These are phyloP conservation scores for Euplagia quadripunctaria DNA, from an alignment of 2,888 invertebrate species.

Conservation along the genomic window DNA sequence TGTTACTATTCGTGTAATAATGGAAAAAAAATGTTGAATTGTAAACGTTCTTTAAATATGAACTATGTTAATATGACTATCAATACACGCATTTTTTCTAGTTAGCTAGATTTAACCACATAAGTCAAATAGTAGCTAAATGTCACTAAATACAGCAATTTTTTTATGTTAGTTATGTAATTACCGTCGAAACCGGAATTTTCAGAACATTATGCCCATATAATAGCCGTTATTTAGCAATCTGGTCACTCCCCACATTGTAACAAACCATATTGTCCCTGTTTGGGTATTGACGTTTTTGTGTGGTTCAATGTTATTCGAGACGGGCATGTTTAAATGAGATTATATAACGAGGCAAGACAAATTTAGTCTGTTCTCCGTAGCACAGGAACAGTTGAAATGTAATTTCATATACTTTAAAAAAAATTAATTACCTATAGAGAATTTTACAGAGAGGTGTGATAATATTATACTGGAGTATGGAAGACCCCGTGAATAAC, in stretches of 20 bases:
- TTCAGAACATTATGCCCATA: constrained; percentile 19
- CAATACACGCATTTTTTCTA: neutral
- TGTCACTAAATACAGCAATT: neutral
- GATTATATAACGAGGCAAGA: constrained; percentile 35
- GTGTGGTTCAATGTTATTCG: constrained; percentile 49
- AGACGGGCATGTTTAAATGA: constrained; percentile 42
- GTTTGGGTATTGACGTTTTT: constrained; percentile 48
- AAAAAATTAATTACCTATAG: neutral
- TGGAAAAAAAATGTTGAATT: neutral
- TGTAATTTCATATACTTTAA: neutral
- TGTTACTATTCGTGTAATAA: too few species aligned
- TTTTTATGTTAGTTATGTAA: constrained; percentile 1
- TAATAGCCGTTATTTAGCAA: constrained; percentile 50
- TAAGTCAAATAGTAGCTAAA: neutral
- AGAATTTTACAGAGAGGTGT: too few species aligned
- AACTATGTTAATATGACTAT: neutral
- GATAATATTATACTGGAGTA: too few species aligned
- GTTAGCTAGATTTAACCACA: neutral
- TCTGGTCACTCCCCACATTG: constrained; percentile 59
- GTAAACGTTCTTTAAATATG: neutral
- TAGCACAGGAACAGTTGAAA: neutral
- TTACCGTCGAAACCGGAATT: constrained; percentile 27
- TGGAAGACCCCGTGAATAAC: too few species aligned
- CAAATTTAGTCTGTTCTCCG: neutral
- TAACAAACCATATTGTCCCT: constrained; percentile 32